Evolutionary conservation across 1,140 invertebrate species (phyloP).

Genomic region (Calycopis cecrops): DNA sequence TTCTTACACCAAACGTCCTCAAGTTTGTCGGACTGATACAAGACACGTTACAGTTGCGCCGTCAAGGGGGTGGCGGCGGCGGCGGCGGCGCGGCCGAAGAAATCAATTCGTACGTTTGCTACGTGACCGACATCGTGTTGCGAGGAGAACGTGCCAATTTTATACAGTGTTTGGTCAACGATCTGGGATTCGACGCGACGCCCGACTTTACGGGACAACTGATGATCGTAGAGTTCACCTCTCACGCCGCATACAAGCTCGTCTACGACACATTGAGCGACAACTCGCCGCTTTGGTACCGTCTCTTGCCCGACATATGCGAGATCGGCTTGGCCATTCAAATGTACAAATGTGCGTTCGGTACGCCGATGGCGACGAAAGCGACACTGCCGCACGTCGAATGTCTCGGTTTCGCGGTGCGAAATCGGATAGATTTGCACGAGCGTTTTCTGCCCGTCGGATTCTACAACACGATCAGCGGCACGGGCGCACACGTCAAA

Average conservation of each 20-base stretch:
- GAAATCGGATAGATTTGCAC: slow-evolving; percentile 2
- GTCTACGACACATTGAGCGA: slow-evolving; percentile 6
- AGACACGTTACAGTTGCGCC: no score
- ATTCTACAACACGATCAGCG: slow-evolving; percentile 2
- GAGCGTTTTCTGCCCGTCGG: slow-evolving; percentile 7
- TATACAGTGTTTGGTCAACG: no score
- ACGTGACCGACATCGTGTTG: no score
- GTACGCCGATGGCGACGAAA: slow-evolving; percentile 4
- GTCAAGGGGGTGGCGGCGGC: no score
- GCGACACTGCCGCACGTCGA: slow-evolving; percentile 4
- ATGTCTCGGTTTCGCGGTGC: slow-evolving; percentile 6
- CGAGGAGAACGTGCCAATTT: no score
- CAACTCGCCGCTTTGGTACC: slow-evolving; percentile 10
- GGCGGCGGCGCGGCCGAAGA: no score
- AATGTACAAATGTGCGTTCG: slow-evolving; percentile 11
- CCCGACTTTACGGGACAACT: no score
- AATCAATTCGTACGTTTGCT: no score
- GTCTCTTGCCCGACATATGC: slow-evolving; percentile 5
- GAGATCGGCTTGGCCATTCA: slow-evolving; percentile 10
- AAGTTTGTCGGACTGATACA: no score
- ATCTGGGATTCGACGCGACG: no score
- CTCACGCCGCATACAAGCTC: slow-evolving; percentile 8
- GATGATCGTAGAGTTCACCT: slow-evolving; percentile 6
- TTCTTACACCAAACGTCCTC: no score
- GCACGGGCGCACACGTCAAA: slow-evolving; percentile 1